Percentiles rank a stretch among this genome's conserved stretches.
phyloP scores from a whole-genome alignment of 2,113 vertebrate species.

The Pelmatolapia mariae region DNA sequence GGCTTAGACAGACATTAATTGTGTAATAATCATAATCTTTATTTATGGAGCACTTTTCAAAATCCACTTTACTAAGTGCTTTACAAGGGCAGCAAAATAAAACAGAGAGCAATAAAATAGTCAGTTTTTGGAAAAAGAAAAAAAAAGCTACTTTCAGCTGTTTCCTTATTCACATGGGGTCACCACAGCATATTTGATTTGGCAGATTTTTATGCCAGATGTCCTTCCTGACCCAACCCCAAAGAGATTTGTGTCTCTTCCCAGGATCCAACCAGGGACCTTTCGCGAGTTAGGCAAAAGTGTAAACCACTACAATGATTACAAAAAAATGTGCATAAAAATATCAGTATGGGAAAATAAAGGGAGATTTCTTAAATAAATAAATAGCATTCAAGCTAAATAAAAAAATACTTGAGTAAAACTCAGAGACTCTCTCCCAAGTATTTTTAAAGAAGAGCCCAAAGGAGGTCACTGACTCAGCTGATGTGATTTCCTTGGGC shows the following conservation, averaged over 20 bases:
- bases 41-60: neutral
- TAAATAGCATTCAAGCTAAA: neutral
- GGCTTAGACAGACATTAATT: conserved; percentile 3
- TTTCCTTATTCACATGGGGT: neutral
- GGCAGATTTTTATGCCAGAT: neutral
- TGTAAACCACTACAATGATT: neutral
- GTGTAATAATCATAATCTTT: neutral
- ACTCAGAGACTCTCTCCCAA: neutral
- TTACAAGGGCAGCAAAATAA: neutral
- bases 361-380: neutral
- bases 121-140: neutral
- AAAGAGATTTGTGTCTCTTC: neutral
- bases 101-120: neutral
- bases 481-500: neutral
- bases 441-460: neutral
- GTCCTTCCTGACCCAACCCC: neutral
- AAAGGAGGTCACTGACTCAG: neutral
- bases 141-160: neutral
- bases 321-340: neutral
- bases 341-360: neutral
- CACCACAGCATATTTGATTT: neutral
- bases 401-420: neutral
- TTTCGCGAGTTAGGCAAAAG: neutral
- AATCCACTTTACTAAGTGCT: neutral
- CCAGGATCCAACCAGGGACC: neutral